Evolutionary conservation across 2,888 invertebrate species (phyloP).

Genomic region (Athalia cordata): DNA sequence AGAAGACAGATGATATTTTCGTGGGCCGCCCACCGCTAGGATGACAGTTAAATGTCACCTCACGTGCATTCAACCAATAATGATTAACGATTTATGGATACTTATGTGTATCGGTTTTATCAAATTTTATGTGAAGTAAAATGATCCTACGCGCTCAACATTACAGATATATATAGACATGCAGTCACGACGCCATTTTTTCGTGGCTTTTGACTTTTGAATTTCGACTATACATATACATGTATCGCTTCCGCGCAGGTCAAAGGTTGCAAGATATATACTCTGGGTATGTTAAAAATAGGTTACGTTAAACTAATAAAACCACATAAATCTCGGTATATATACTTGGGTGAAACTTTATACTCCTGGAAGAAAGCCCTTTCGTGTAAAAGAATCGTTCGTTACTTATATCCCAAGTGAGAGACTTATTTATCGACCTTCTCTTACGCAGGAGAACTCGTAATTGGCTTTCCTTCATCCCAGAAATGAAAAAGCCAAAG

Average conservation of each 20-base stretch:
- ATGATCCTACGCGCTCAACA: slow-evolving; percentile 17
- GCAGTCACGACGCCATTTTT: slow-evolving; percentile 33
- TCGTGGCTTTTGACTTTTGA: slow-evolving; percentile 13
- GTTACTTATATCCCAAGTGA: slow-evolving; percentile 33
- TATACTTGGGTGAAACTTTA: slow-evolving; percentile 37
- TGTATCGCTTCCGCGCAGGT: neutral
- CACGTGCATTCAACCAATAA: slow-evolving; percentile 30
- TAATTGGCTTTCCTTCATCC: slow-evolving; percentile 40
- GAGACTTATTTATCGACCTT: slow-evolving; percentile 44
- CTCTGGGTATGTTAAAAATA: slow-evolving; percentile 29
- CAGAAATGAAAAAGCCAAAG: neutral
- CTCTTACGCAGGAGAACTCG: slow-evolving; percentile 22
- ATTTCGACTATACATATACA: neutral
- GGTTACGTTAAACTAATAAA: slow-evolving; percentile 40
- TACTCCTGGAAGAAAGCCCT: slow-evolving; percentile 44
- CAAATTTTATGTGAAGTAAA: slow-evolving; percentile 25
- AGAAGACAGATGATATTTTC: slow-evolving; percentile 30
- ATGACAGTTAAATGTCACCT: slow-evolving; percentile 27
- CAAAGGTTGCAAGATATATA: slow-evolving; percentile 17
- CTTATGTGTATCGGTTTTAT: slow-evolving; percentile 29
- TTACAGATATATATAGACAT: neutral
- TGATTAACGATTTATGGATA: slow-evolving; percentile 24
- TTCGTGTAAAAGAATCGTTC: slow-evolving; percentile 45
- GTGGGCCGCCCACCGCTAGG: slow-evolving; percentile 23
- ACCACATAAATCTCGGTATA: slow-evolving; percentile 36